These are phyloP conservation scores for Bungarus multicinctus DNA, from an alignment of 2,113 vertebrate species.

Conservation along the genomic window DNA sequence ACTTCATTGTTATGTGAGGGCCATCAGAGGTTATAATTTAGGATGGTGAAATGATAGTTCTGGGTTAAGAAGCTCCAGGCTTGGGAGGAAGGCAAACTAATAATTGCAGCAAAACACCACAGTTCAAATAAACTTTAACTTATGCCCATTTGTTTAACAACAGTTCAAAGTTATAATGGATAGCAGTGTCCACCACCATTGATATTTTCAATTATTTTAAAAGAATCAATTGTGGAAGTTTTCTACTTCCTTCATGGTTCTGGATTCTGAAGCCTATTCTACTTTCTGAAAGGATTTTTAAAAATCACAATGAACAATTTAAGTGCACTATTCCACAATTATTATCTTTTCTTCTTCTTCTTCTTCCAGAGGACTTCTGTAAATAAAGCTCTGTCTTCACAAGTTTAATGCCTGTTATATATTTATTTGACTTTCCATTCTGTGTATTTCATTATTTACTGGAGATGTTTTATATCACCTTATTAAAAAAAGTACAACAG, in stretches of 20 bases:
- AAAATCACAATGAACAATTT: conserved; percentile 21
- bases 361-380: not conserved
- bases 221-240: not conserved
- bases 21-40: not conserved
- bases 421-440: not conserved
- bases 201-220: not conserved
- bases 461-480: not conserved
- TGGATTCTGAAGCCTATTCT: not conserved
- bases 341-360: not conserved
- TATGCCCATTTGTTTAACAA: not conserved
- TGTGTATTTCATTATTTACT: not conserved
- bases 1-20: not conserved
- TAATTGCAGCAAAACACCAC: not conserved
- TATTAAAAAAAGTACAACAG: not conserved
- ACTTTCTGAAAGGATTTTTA: not conserved
- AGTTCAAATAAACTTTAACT: not conserved
- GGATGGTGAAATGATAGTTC: not conserved
- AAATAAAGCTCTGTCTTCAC: conserved; percentile 4
- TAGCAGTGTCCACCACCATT: not conserved
- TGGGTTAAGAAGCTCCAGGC: not conserved
- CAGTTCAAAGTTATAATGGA: not conserved
- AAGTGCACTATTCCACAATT: not conserved
- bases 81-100: not conserved
- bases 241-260: not conserved
- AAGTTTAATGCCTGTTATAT: not conserved